Base-by-base conservation (phyloP, 2,888 invertebrate genomes). In the Euphydryas editha region DNA sequence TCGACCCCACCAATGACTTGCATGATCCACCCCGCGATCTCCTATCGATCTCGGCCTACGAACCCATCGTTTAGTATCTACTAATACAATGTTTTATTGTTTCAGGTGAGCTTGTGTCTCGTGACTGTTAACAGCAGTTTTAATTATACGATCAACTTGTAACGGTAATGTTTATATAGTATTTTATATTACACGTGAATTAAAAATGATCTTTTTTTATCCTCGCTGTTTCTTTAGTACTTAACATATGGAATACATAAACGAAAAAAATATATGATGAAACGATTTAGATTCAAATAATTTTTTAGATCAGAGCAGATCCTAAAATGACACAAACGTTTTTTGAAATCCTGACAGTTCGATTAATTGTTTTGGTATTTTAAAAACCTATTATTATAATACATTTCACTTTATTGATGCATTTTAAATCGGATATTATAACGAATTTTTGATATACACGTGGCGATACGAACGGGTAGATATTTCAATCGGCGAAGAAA, bases 1-100 rank as follows among this genome's bases (percentile, higher is more conserved):
- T 86, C 83, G 87, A 90, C 87, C 88, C 80, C 83, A 77, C 80
- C 83, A 77, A 83, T 91, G 88, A 91, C 87, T 90, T 87, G 88
- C 87, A 84, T 77, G 80, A 80, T 83, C 81, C 73, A 73, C 76
- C 75, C 75, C 74, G 78, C 85, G 78, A 83, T 83, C 81, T 80
- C 77, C 73, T 85, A 86, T 87, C 80, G 85, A 86, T 84, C 82
- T 77, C 75, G 61, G 73, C 71, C 78, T 72, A 74, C 73, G 44
- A 30, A 58, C 24, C 36, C 39, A 62, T 56, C 56, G 46, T 47
- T 55, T 58, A 20, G 3, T 58, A 21, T 62, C 49, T 56, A 56
- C 18, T 69, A 63, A 62, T 59, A 57, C 17, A 58, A 55, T 58
- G 67, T 75, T 78, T 79, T 67, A 77, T 84, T 82, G 81, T 85